Percentiles rank a stretch among this genome's conserved stretches.
Evolutionary conservation across 2,888 invertebrate genomes (phyloP).

Genomic region (Dolichopus griseipennis): DNA sequence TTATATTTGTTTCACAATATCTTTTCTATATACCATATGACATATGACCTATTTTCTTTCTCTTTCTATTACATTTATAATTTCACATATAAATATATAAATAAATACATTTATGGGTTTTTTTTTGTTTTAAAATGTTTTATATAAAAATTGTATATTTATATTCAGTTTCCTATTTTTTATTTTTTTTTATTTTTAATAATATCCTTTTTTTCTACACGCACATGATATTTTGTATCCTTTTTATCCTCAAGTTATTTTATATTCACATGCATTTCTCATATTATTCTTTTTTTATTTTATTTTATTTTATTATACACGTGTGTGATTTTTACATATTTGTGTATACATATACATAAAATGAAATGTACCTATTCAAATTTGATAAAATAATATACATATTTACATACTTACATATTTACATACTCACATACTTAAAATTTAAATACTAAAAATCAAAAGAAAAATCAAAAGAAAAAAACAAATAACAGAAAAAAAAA

Average conservation of each 20-base stretch:
- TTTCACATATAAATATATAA: neutral
- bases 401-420: too few species aligned
- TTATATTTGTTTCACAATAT: neutral
- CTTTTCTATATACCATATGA: neutral
- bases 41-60: neutral
- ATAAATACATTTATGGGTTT: too few species aligned
- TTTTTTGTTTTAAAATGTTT: too few species aligned
- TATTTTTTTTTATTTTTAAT: neutral
- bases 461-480: too few species aligned
- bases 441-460: too few species aligned
- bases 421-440: too few species aligned
- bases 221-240: neutral
- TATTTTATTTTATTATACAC: neutral
- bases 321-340: neutral
- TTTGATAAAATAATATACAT: too few species aligned
- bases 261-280: neutral
- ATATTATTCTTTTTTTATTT: too few species aligned
- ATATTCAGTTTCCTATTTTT: neutral
- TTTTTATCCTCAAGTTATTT: neutral
- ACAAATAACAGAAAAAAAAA: too few species aligned
- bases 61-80: neutral
- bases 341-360: neutral
- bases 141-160: neutral
- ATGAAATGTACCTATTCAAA: too few species aligned
- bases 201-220: constrained; percentile 2